Percentiles rank a stretch among this genome's conserved stretches.
phyloP scores from a whole-genome alignment of 1,140 invertebrate species.

The Sarcophaga peregrina region DNA sequence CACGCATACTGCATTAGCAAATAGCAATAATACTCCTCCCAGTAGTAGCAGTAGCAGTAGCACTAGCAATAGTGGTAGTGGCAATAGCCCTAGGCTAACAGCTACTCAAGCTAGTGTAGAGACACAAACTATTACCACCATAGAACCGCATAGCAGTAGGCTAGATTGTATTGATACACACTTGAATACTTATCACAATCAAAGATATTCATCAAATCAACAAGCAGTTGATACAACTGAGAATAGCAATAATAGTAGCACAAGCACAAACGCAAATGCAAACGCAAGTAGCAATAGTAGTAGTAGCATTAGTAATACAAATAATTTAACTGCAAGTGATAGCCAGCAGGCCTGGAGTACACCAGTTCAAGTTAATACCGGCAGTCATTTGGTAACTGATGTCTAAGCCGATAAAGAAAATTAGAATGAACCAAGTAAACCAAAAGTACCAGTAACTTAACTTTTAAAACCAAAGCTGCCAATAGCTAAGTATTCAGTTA shows the following conservation, averaged over 20 bases:
- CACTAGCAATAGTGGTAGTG: not conserved
- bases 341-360: not conserved
- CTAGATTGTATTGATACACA: constrained; percentile 16
- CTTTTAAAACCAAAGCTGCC: not conserved
- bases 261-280: constrained; percentile 40
- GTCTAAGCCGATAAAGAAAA: constrained; percentile 50
- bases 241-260: constrained; percentile 44
- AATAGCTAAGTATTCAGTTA: not conserved
- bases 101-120: constrained; percentile 30
- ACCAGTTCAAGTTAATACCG: constrained; percentile 57
- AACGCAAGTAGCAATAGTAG: constrained; percentile 57
- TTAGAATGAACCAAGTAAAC: too few species aligned
- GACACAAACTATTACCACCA: constrained; percentile 30
- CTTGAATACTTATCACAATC: constrained; percentile 39
- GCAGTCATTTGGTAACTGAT: constrained; percentile 64
- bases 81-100: not conserved
- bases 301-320: constrained; percentile 57
- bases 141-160: constrained; percentile 26
- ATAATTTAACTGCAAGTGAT: constrained; percentile 47
- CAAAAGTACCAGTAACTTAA: too few species aligned
- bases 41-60: constrained; percentile 29
- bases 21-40: not conserved
- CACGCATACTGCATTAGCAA: constrained; percentile 7
- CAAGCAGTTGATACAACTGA: constrained; percentile 47
- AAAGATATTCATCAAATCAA: constrained; percentile 53